A percentile compares a stretch with the other conserved stretches of the same genome.
phyloP scores from a whole-genome alignment of 2,888 invertebrate genomes.

The Parnassius glacialis region DNA sequence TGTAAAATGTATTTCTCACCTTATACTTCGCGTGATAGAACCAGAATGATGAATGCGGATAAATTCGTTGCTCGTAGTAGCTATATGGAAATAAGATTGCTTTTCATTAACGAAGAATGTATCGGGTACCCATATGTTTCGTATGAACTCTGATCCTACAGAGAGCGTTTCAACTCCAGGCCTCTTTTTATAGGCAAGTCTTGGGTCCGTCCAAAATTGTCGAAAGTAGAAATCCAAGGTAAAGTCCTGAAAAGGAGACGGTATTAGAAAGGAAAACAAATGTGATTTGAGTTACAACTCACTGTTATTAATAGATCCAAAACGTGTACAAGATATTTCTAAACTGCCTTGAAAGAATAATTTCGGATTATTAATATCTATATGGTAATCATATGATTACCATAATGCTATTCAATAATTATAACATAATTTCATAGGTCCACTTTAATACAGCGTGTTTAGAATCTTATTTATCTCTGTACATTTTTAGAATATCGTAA shows the following conservation, averaged over 20 bases:
- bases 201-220: constrained; percentile 98
- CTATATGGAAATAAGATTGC: constrained; percentile 99
- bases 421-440: constrained; percentile 13
- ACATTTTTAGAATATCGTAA: constrained; percentile 8
- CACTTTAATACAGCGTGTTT: constrained; percentile 6
- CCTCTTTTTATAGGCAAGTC: constrained; percentile 94
- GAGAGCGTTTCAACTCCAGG: constrained; percentile 94
- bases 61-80: constrained; percentile 99
- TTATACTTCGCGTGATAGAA: constrained; percentile 96
- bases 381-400: too few species aligned
- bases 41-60: constrained; percentile 97
- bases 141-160: constrained; percentile 97
- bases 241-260: constrained; percentile 87
- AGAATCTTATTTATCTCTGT: neutral
- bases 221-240: constrained; percentile 99
- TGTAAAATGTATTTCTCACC: constrained; percentile 75
- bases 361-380: too few species aligned
- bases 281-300: too few species aligned
- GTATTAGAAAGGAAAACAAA: too few species aligned
- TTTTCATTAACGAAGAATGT: constrained; percentile 99
- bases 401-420: too few species aligned
- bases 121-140: constrained; percentile 99
- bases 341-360: too few species aligned
- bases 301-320: too few species aligned
- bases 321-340: too few species aligned